Evolutionary conservation across 2,888 invertebrate species (phyloP).

Genomic region (Heterodera filipjevi): DNA sequence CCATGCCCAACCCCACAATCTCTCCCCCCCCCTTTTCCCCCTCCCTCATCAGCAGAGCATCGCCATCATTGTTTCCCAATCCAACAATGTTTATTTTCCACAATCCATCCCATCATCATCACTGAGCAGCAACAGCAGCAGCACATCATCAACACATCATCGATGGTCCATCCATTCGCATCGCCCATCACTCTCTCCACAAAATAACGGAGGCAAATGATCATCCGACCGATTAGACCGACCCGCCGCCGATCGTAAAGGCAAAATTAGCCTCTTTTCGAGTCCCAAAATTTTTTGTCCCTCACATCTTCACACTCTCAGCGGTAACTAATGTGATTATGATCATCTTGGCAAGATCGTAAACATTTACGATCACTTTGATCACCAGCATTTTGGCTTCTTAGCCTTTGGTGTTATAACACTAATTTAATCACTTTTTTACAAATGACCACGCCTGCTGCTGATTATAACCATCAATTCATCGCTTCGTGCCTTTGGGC

Average conservation of each 20-base stretch:
- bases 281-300: background rate
- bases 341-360: background rate
- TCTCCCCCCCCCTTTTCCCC: background rate
- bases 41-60: background rate
- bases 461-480: background rate
- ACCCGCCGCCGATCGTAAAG: background rate
- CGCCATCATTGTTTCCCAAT: slow-evolving; percentile 10
- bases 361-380: slow-evolving; percentile 3
- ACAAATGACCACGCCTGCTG: background rate
- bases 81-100: slow-evolving; percentile 7
- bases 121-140: slow-evolving; percentile 7
- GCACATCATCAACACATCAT: slow-evolving; percentile 13
- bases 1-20: no score
- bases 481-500: background rate
- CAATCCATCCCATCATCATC: slow-evolving; percentile 19
- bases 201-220: background rate
- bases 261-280: background rate
- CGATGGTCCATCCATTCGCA: background rate
- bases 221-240: background rate
- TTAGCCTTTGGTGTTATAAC: background rate
- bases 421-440: background rate
- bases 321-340: background rate
- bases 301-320: background rate
- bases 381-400: background rate
- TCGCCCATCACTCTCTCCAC: background rate